A percentile compares a stretch with the other conserved stretches of the same genome.
Evolutionary conservation across 2,113 vertebrate species (phyloP).

Genomic region (Chionomys nivalis): DNA sequence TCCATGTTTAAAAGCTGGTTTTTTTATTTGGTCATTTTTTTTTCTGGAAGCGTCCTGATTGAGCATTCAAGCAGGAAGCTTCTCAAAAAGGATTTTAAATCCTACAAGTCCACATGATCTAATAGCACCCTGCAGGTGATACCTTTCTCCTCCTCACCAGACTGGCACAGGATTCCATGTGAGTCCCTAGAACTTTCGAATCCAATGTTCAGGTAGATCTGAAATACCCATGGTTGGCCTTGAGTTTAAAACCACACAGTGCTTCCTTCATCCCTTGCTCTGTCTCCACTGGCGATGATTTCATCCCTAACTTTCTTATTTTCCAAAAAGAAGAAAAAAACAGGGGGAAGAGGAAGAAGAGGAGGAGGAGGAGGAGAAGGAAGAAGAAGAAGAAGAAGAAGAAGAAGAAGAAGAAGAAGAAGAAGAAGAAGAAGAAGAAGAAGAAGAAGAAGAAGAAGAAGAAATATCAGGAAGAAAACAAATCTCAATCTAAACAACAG

Average conservation of each 20-base stretch:
- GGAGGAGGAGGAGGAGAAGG: too few species aligned
- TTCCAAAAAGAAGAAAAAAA: not conserved
- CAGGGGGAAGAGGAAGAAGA: not conserved
- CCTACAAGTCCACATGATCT: not conserved
- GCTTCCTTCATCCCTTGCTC: not conserved
- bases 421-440: too few species aligned
- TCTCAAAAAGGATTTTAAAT: not conserved
- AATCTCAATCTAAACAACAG: constrained; percentile 57
- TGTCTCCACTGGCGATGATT: not conserved
- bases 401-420: too few species aligned
- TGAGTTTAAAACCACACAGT: not conserved
- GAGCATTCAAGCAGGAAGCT: not conserved
- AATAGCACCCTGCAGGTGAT: fast-evolving
- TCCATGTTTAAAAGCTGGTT: not conserved
- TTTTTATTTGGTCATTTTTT: not conserved
- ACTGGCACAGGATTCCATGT: not conserved
- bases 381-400: too few species aligned
- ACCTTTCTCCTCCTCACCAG: not conserved
- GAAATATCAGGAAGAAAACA: constrained; percentile 61
- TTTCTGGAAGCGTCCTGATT: not conserved
- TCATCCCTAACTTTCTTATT: constrained; percentile 12
- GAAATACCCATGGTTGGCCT: not conserved
- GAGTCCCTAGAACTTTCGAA: not conserved
- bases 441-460: not conserved
- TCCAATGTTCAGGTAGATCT: constrained; percentile 1